These are phyloP conservation scores for Nebria brevicollis DNA, from an alignment of 2,888 invertebrate genomes.

Conservation along the genomic window DNA sequence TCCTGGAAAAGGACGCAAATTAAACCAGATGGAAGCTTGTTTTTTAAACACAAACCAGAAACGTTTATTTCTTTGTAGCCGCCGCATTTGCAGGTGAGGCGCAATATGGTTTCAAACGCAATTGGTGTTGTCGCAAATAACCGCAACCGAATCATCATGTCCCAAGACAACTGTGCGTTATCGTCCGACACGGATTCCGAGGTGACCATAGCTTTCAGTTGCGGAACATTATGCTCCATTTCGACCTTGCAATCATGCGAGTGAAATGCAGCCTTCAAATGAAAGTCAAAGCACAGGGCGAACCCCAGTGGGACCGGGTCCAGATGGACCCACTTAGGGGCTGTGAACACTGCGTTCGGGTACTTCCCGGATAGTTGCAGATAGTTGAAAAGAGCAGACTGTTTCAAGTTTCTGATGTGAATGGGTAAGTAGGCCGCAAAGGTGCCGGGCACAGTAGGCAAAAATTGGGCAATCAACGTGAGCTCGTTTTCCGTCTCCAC, in stretches of 20 bases:
- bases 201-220: not conserved
- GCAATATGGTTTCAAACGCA: not conserved
- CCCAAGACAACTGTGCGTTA: not conserved
- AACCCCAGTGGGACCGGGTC: conserved; percentile 56
- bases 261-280: conserved; percentile 50
- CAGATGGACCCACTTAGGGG: conserved; percentile 55
- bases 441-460: conserved; percentile 53
- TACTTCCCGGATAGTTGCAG: conserved; percentile 56
- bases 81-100: conserved; percentile 53
- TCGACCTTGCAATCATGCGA: conserved; percentile 44
- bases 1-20: conserved; percentile 29
- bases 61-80: conserved; percentile 23
- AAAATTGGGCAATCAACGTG: conserved; percentile 54
- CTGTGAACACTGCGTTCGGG: conserved; percentile 54
- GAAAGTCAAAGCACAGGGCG: conserved; percentile 51
- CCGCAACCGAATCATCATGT: not conserved
- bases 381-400: conserved; percentile 57
- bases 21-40: not conserved
- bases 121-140: not conserved
- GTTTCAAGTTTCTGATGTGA: conserved; percentile 55
- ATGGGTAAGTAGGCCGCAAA: conserved; percentile 56
- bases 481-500: conserved; percentile 54
- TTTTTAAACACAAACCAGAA: not conserved
- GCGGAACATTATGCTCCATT: not conserved
- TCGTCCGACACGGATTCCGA: not conserved